phyloP scores from a whole-genome alignment of 2,113 vertebrate species.

The Collichthys lucidus region DNA sequence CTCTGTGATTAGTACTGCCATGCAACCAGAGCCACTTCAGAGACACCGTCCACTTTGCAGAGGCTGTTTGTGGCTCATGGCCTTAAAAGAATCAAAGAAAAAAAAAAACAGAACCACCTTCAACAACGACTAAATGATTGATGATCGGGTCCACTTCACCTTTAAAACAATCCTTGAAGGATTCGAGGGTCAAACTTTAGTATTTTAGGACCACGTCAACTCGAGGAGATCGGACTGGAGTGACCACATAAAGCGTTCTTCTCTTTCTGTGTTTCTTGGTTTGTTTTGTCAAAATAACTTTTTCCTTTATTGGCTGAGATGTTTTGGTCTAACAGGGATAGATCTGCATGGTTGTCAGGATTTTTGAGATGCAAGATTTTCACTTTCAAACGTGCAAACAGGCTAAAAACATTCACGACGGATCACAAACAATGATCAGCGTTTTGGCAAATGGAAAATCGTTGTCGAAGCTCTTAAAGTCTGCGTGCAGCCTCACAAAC shows the following conservation, averaged over 20 bases:
- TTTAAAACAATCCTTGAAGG: neutral
- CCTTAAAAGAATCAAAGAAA: no score
- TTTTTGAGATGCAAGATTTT: neutral
- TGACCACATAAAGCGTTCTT: no score
- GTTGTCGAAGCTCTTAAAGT: neutral
- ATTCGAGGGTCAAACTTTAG: neutral
- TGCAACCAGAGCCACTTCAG: neutral
- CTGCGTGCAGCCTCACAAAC: slow-evolving; percentile 4
- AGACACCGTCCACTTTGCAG: neutral
- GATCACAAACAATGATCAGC: neutral
- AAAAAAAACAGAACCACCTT: neutral
- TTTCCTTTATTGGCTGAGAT: neutral
- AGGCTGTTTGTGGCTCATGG: neutral
- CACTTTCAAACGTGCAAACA: neutral
- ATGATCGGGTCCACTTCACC: neutral
- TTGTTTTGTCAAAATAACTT: neutral
- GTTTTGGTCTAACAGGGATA: neutral
- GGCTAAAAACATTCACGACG: neutral
- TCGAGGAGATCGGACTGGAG: neutral
- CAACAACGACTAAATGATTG: neutral
- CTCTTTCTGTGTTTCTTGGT: no score
- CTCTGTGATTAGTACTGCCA: neutral
- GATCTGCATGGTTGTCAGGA: neutral
- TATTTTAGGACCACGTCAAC: neutral
- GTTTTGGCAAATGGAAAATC: neutral